Conservation (phyloP, 2,888 invertebrate genomes). For the Lagria hirta region DNA sequence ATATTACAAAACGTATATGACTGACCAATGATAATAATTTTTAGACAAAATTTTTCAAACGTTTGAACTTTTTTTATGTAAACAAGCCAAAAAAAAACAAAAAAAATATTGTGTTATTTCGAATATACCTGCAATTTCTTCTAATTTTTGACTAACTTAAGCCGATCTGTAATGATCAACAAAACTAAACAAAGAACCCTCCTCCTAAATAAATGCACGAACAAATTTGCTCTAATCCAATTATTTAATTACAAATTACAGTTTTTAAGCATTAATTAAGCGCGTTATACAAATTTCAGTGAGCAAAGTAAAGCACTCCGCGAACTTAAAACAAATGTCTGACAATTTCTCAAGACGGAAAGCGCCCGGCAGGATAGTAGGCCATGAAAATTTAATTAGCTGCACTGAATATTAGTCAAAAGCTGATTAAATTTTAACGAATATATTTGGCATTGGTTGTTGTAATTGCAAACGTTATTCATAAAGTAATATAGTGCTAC, state of each 20-base stretch:
- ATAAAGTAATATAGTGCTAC: too few relatives aligned
- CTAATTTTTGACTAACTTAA: too few relatives aligned
- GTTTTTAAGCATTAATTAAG: conserved; percentile 45
- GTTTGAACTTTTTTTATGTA: too few relatives aligned
- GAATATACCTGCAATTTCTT: too few relatives aligned
- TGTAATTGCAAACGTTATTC: too few relatives aligned
- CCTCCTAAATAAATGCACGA: conserved; percentile 31
- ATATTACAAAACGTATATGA: too few relatives aligned
- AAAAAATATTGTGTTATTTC: too few relatives aligned
- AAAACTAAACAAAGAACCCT: conserved; percentile 31
- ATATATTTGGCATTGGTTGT: conserved; percentile 38
- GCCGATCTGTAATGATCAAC: conserved; percentile 36
- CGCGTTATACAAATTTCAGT: conserved; percentile 41
- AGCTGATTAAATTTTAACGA: conserved; percentile 46
- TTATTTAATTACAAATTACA: conserved; percentile 44
- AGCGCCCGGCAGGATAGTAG: conserved; percentile 32
- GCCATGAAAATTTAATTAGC: conserved; percentile 47
- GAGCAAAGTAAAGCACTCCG: conserved; percentile 35
- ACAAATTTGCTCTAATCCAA: conserved; percentile 39
- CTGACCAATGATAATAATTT: too few relatives aligned
- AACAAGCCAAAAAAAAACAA: too few relatives aligned
- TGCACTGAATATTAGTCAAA: conserved; percentile 44
- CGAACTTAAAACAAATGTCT: conserved; percentile 42
- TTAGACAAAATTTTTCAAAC: too few relatives aligned
- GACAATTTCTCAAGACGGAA: conserved; percentile 43